Percentiles rank a stretch among this genome's conserved stretches.
These are phyloP conservation scores for Ochlodes sylvanus DNA, from an alignment of 2,888 invertebrate genomes.

Conservation along the genomic window DNA sequence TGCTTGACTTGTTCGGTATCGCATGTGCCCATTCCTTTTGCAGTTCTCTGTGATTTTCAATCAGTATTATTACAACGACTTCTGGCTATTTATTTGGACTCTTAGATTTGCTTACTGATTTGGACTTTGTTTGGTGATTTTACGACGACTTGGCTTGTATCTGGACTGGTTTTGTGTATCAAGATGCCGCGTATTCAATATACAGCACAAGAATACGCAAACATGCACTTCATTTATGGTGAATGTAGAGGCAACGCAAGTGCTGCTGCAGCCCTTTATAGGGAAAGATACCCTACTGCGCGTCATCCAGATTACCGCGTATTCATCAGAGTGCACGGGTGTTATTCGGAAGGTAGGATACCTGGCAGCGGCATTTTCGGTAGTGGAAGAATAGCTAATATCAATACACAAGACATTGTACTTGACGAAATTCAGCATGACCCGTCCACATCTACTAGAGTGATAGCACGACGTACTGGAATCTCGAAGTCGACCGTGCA, in stretches of 20 bases:
- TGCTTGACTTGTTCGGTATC: slow-evolving; percentile 11
- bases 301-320: slow-evolving; percentile 45
- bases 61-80: slow-evolving; percentile 32
- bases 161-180: slow-evolving; percentile 19
- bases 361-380: slow-evolving; percentile 39
- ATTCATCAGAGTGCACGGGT: slow-evolving; percentile 42
- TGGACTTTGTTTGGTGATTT: slow-evolving; percentile 33
- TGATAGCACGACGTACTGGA: slow-evolving; percentile 19
- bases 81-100: slow-evolving; percentile 25
- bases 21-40: slow-evolving; percentile 24
- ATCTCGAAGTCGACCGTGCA: slow-evolving; percentile 33
- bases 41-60: slow-evolving; percentile 26
- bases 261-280: slow-evolving; percentile 44
- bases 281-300: slow-evolving; percentile 45
- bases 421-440: slow-evolving; percentile 36
- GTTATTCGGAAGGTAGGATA: slow-evolving; percentile 42
- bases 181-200: slow-evolving; percentile 36
- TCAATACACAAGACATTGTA: slow-evolving; percentile 32
- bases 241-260: slow-evolving; percentile 35
- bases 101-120: slow-evolving; percentile 23
- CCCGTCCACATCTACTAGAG: slow-evolving; percentile 36
- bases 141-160: slow-evolving; percentile 33
- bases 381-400: slow-evolving; percentile 24
- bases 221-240: slow-evolving; percentile 37
- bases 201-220: slow-evolving; percentile 33